These are phyloP conservation scores for Balanococcus diminutus DNA, from an alignment of 2,888 invertebrate genomes.

Conservation along the genomic window DNA sequence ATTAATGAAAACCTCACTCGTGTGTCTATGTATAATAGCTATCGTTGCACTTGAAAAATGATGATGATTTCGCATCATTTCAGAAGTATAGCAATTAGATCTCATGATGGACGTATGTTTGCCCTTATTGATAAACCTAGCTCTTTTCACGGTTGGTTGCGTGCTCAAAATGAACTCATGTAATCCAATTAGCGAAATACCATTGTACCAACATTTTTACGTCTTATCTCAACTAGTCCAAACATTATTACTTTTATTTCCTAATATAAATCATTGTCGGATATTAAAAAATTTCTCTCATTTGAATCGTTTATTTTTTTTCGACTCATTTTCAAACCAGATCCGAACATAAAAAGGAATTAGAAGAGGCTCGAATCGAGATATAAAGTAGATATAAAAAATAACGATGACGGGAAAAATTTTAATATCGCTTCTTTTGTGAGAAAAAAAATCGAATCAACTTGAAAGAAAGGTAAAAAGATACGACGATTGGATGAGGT, in stretches of 20 bases:
- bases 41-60: constrained; percentile 32
- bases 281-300: background rate
- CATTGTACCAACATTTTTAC: background rate
- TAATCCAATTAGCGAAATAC: background rate
- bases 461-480: background rate
- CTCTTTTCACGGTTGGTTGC: background rate
- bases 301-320: background rate
- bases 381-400: background rate
- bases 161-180: background rate
- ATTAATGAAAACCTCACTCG: background rate
- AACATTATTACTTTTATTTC: background rate
- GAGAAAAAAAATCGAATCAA: background rate
- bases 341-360: background rate
- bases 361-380: background rate
- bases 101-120: background rate
- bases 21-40: background rate
- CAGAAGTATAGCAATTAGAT: background rate
- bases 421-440: background rate
- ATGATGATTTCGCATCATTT: constrained; percentile 28
- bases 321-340: background rate
- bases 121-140: background rate
- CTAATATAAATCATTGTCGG: background rate
- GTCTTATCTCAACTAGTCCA: background rate
- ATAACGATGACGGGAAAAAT: background rate
- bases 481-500: background rate